Evolutionary conservation across 2,888 invertebrate genomes (phyloP).

Genomic region (Enchytraeus crypticus): DNA sequence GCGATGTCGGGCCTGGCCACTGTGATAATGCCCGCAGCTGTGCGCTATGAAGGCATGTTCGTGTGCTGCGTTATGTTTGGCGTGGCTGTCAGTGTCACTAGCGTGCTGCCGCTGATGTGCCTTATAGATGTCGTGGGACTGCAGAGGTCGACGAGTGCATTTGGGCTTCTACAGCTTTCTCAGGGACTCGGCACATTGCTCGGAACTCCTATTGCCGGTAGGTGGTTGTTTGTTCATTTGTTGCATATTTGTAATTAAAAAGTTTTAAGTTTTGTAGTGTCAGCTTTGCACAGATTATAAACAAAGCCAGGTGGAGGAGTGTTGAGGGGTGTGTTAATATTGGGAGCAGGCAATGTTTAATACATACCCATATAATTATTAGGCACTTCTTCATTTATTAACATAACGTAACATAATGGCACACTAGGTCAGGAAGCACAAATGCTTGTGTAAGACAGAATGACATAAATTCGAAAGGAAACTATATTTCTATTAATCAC

Average conservation of each 20-base stretch:
- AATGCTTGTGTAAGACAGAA: no score
- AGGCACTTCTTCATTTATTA: no score
- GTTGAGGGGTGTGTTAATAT: no score
- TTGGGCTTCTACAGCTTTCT: conserved; percentile 71
- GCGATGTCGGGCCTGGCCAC: conserved; percentile 40
- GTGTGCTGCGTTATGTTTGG: conserved; percentile 56
- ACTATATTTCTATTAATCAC: no score
- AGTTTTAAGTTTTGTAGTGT: neutral
- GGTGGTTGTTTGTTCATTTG: neutral
- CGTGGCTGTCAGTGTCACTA: conserved; percentile 77
- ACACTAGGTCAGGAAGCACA: no score
- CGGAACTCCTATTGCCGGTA: conserved; percentile 79
- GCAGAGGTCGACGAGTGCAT: conserved; percentile 77
- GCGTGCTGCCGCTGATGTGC: conserved; percentile 76
- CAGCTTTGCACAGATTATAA: no score
- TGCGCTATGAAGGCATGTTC: conserved; percentile 17
- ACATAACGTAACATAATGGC: no score
- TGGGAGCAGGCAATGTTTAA: no score
- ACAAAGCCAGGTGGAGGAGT: no score
- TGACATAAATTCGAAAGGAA: no score
- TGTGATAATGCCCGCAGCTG: conserved; percentile 24
- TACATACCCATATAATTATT: no score
- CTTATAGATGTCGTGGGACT: conserved; percentile 76
- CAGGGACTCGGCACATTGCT: conserved; percentile 78
- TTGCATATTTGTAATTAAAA: neutral